A percentile compares a stretch with the other conserved stretches of the same genome.
Evolutionary conservation across 1,140 invertebrate genomes (phyloP).

Genomic region (Zaprionus lachaisei): DNA sequence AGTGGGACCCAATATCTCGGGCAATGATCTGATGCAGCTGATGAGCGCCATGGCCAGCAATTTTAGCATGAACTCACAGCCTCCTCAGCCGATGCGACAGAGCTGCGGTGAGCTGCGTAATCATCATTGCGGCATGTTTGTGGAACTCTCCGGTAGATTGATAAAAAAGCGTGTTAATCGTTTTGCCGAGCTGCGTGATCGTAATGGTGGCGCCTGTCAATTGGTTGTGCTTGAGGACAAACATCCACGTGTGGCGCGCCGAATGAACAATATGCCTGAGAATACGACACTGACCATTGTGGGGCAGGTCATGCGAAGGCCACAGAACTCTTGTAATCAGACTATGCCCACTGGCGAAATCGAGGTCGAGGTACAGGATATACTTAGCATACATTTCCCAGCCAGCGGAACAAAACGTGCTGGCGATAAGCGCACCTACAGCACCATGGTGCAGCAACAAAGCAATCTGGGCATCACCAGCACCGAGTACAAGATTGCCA

Average conservation of each 20-base stretch:
- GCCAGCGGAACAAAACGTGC: slow-evolving; percentile 60
- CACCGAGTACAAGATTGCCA: slow-evolving; percentile 82
- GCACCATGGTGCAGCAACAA: slow-evolving; percentile 72
- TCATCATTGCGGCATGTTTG: slow-evolving; percentile 76
- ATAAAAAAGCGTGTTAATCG: slow-evolving; percentile 83
- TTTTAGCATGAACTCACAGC: slow-evolving; percentile 81
- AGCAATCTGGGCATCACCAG: slow-evolving; percentile 78
- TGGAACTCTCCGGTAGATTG: slow-evolving; percentile 83
- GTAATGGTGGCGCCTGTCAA: slow-evolving; percentile 83
- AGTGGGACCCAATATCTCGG: slow-evolving; percentile 74
- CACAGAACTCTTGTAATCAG: slow-evolving; percentile 79
- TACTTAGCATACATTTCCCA: slow-evolving; percentile 79
- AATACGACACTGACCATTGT: slow-evolving; percentile 83
- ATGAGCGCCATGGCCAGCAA: slow-evolving; percentile 81
- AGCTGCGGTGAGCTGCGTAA: slow-evolving; percentile 83
- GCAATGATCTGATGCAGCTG: slow-evolving; percentile 77
- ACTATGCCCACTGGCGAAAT: slow-evolving; percentile 84
- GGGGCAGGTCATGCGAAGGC: slow-evolving; percentile 78
- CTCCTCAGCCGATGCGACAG: slow-evolving; percentile 73
- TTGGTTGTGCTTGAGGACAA: slow-evolving; percentile 84
- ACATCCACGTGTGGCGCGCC: slow-evolving; percentile 80
- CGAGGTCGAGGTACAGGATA: slow-evolving; percentile 84
- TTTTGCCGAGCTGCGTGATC: slow-evolving; percentile 84
- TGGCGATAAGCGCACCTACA: slow-evolving; percentile 75
- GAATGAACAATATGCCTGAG: slow-evolving; percentile 84